phyloP scores from a whole-genome alignment of 2,797 vertebrate genomes.

The Balearica regulorum region DNA sequence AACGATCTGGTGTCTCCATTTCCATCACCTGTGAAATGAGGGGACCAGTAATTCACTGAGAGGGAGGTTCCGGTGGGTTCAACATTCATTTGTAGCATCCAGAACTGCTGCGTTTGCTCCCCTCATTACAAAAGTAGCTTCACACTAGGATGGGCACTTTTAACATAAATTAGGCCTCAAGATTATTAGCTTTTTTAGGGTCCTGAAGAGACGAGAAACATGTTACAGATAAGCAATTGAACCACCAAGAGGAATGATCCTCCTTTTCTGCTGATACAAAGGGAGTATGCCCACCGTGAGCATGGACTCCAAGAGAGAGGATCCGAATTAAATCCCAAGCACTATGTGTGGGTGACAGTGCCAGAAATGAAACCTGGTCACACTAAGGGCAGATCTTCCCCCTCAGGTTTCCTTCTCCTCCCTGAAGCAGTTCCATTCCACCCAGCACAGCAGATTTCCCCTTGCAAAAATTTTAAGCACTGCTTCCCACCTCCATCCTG shows the following conservation, averaged over 20 bases:
- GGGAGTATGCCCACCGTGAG: neutral
- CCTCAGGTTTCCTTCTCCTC: neutral
- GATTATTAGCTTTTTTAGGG: neutral
- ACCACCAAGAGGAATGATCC: neutral
- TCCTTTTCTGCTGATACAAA: neutral
- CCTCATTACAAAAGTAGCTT: neutral
- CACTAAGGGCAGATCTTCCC: neutral
- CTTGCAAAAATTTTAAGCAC: neutral
- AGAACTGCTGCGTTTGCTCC: neutral
- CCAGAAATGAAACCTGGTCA: neutral
- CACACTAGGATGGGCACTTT: neutral
- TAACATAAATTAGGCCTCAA: neutral
- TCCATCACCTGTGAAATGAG: neutral
- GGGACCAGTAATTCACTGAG: neutral
- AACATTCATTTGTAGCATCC: neutral
- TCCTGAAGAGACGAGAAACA: neutral
- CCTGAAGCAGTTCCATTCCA: neutral
- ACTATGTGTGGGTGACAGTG: neutral
- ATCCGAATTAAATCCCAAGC: neutral
- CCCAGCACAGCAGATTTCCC: neutral
- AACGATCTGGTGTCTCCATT: neutral
- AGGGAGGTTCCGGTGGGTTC: neutral
- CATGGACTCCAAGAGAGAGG: neutral
- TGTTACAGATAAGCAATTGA: neutral
- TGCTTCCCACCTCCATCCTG: neutral